phyloP scores from a whole-genome alignment of 92 coral and sea anemone genomes.

The Palythoa heliodiscus region DNA sequence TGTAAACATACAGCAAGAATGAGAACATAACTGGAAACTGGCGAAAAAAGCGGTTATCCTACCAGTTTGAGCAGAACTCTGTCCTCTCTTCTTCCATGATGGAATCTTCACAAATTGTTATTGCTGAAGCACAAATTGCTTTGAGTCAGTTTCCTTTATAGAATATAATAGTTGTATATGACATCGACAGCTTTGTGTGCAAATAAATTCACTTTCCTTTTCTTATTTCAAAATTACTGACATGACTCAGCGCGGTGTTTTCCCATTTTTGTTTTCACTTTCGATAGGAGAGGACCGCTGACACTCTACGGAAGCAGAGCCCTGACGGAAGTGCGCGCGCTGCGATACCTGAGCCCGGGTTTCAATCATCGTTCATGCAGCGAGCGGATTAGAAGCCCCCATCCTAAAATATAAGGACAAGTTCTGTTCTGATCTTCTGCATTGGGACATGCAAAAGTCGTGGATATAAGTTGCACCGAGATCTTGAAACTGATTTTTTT shows the following conservation, averaged over 20 bases:
- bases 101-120: background rate
- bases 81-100: constrained; percentile 21
- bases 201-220: constrained; percentile 6
- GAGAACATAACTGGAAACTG: background rate
- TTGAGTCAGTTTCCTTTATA: background rate
- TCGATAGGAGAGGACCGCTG: constrained; percentile 30
- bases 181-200: background rate
- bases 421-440: too few relatives aligned
- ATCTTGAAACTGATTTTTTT: too few relatives aligned
- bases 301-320: background rate
- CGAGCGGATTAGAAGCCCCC: too few relatives aligned
- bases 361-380: too few relatives aligned
- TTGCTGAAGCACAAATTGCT: background rate
- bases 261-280: constrained; percentile 32
- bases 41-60: background rate
- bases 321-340: too few relatives aligned
- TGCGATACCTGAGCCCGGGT: too few relatives aligned
- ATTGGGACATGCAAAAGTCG: too few relatives aligned
- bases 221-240: background rate
- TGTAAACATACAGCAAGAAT: background rate
- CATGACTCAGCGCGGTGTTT: background rate
- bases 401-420: too few relatives aligned
- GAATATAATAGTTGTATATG: background rate
- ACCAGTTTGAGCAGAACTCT: constrained; percentile 36
- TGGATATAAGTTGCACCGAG: too few relatives aligned